These are phyloP conservation scores for Brachionus rubens DNA, from an alignment of 1,140 invertebrate species.

Conservation along the genomic window DNA sequence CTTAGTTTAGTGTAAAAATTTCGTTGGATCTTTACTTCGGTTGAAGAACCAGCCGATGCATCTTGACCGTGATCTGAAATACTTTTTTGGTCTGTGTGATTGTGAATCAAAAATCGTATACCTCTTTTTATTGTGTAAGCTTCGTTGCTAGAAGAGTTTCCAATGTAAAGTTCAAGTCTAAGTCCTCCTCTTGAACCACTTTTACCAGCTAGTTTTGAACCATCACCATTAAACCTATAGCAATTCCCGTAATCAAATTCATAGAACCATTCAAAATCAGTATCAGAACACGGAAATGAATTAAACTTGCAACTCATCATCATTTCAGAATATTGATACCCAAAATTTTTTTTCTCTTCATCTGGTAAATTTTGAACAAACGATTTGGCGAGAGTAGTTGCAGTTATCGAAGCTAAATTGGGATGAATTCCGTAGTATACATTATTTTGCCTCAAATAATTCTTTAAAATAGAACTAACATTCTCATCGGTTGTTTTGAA, in stretches of 20 bases:
- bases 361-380: not conserved
- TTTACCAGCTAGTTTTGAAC: not conserved
- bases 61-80: not conserved
- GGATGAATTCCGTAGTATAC: too few relatives aligned
- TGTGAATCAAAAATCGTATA: slow-evolving; percentile 18
- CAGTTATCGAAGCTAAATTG: not conserved
- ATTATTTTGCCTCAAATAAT: too few relatives aligned
- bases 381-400: not conserved
- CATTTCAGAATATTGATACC: not conserved
- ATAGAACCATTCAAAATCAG: slow-evolving; percentile 39
- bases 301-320: slow-evolving; percentile 11
- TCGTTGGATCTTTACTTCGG: slow-evolving; percentile 6
- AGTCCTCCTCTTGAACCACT: not conserved
- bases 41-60: not conserved
- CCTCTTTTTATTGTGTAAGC: not conserved
- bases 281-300: not conserved
- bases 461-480: too few relatives aligned
- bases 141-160: slow-evolving; percentile 16
- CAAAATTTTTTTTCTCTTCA: not conserved
- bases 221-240: slow-evolving; percentile 20
- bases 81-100: not conserved
- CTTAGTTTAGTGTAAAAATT: not conserved
- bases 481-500: too few relatives aligned
- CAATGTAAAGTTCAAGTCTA: slow-evolving; percentile 17
- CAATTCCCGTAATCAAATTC: slow-evolving; percentile 37